A percentile compares a stretch with the other conserved stretches of the same genome.
Conservation (phyloP, 2,888 invertebrate genomes). For the Thysanoteuthis rhombus region DNA sequence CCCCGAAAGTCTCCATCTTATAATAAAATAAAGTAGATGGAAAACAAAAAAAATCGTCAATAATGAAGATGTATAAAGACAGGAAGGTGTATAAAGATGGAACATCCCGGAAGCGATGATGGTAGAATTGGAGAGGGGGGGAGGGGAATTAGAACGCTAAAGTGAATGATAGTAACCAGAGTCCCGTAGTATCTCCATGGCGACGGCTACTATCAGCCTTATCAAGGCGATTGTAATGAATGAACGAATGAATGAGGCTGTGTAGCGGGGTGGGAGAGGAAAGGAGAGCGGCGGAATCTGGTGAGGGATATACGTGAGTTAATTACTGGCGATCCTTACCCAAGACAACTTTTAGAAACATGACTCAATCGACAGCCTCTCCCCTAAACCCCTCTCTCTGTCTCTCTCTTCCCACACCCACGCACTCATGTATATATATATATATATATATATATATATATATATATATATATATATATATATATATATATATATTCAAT, state of each 20-base stretch:
- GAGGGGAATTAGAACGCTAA: background rate
- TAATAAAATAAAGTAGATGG: too few species aligned
- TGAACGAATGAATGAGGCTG: background rate
- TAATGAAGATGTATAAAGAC: too few species aligned
- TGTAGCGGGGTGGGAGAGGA: background rate
- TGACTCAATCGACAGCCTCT: background rate
- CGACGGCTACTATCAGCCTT: background rate
- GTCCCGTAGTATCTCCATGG: background rate
- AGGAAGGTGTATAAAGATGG: too few species aligned
- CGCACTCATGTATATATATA: too few species aligned
- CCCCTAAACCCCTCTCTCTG: background rate
- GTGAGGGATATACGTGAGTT: too few species aligned
- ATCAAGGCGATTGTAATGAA: background rate
- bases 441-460: too few species aligned
- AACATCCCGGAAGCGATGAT: too few species aligned
- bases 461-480: too few species aligned
- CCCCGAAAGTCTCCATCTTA: too few species aligned
- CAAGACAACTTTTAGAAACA: background rate
- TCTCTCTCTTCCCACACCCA: too few species aligned
- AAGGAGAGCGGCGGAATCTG: background rate
- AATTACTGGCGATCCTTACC: background rate
- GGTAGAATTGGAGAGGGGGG: background rate
- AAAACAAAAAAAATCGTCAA: too few species aligned
- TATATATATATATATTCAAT: too few species aligned
- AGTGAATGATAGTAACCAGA: background rate